These are phyloP conservation scores for Philypnodon macrostomus DNA, from an alignment of 2,797 vertebrate genomes.

Conservation along the genomic window DNA sequence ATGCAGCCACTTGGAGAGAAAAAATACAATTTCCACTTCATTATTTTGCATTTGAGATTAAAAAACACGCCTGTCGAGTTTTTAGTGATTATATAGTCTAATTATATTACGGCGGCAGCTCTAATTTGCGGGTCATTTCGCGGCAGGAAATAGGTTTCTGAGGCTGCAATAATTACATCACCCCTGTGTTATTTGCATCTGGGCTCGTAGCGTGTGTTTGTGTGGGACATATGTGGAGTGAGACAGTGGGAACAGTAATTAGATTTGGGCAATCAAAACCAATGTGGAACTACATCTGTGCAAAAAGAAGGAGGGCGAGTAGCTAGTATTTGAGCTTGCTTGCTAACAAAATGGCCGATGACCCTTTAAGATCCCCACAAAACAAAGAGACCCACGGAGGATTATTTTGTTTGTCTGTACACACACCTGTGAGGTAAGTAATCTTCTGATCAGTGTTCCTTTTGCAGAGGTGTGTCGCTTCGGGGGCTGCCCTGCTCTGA, in stretches of 20 bases:
- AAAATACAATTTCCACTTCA: slow-evolving; percentile 12
- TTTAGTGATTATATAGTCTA: slow-evolving; percentile 35
- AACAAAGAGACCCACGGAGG: slow-evolving; percentile 31
- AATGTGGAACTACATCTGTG: slow-evolving; percentile 46
- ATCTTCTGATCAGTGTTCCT: slow-evolving; percentile 44
- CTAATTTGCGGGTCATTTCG: slow-evolving; percentile 54
- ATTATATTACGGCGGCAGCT: slow-evolving; percentile 23
- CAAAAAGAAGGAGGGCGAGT: slow-evolving; percentile 20
- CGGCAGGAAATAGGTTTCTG: slow-evolving; percentile 60
- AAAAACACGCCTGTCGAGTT: slow-evolving; percentile 18
- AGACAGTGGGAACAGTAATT: slow-evolving; percentile 42
- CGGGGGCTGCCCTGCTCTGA: slow-evolving; percentile 33
- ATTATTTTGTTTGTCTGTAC: slow-evolving; percentile 24
- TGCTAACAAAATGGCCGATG: slow-evolving; percentile 22
- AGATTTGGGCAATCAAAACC: slow-evolving; percentile 46
- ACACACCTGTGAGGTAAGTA: slow-evolving; percentile 48
- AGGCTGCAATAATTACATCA: slow-evolving; percentile 70
- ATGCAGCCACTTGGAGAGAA: slow-evolving; percentile 12
- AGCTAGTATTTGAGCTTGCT: slow-evolving; percentile 11
- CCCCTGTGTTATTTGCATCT: slow-evolving; percentile 55
- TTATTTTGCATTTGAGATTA: slow-evolving; percentile 15
- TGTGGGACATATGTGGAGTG: slow-evolving; percentile 19
- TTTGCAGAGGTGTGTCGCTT: slow-evolving; percentile 33
- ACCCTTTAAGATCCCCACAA: slow-evolving; percentile 10
- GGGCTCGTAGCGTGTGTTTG: slow-evolving; percentile 10